phyloP scores from a whole-genome alignment of 2,888 invertebrate genomes.

The Dorcus hopei region DNA sequence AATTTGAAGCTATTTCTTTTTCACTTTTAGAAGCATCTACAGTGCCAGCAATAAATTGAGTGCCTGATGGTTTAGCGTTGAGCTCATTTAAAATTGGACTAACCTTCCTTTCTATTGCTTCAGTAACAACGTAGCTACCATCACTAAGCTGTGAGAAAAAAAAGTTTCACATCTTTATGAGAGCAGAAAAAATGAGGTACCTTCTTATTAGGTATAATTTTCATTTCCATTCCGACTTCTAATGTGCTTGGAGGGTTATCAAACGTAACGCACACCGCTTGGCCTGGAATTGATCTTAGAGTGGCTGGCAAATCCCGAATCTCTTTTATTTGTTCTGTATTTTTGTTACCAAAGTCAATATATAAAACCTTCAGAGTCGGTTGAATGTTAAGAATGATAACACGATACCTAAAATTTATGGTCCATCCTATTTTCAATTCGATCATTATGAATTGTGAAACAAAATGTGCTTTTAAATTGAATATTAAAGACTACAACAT shows the following conservation, averaged over 20 bases:
- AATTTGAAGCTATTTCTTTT: too few species aligned
- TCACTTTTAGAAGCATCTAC: too few species aligned
- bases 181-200: not conserved
- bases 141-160: too few species aligned
- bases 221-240: conserved; percentile 9
- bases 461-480: too few species aligned
- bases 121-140: too few species aligned
- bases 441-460: too few species aligned
- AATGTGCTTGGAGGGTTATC: conserved; percentile 15
- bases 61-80: too few species aligned
- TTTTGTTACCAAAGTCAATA: conserved; percentile 37
- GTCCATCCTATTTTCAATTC: not conserved
- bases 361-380: conserved; percentile 31
- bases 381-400: conserved; percentile 22
- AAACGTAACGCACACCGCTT: conserved; percentile 27
- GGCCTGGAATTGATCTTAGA: conserved; percentile 25
- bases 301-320: conserved; percentile 21
- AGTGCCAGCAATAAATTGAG: too few species aligned
- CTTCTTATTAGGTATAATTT: conserved; percentile 19
- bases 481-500: too few species aligned
- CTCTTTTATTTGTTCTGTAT: conserved; percentile 22
- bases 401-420: conserved; percentile 31
- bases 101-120: too few species aligned
- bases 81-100: too few species aligned
- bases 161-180: too few species aligned